phyloP scores from a whole-genome alignment of 1,140 invertebrate species.

The Nomia melanderi region DNA sequence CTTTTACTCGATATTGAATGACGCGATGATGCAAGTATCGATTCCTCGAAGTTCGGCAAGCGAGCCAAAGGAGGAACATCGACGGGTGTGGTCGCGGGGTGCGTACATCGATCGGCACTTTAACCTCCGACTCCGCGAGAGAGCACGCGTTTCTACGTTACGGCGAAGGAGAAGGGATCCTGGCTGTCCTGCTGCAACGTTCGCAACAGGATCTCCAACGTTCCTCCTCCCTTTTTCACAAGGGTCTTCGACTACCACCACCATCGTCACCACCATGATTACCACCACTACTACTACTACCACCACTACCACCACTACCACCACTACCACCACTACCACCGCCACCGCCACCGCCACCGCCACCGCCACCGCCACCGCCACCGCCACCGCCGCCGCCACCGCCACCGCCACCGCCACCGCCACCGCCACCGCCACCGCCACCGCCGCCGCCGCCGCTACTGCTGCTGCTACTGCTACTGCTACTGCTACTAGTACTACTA shows the following conservation, averaged over 20 bases:
- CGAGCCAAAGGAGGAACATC: conserved; percentile 60
- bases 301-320: too few species aligned
- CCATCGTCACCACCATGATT: too few species aligned
- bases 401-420: too few species aligned
- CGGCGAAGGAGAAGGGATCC: conserved; percentile 45
- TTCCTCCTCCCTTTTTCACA: conserved; percentile 29
- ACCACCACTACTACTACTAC: too few species aligned
- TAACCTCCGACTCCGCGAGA: conserved; percentile 46
- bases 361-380: background rate
- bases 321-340: conserved; percentile 4
- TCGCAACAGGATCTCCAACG: conserved; percentile 39
- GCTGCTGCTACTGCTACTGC: too few species aligned
- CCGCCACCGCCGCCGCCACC: background rate
- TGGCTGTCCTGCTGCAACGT: conserved; percentile 39
- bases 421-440: too few species aligned
- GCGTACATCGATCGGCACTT: conserved; percentile 67
- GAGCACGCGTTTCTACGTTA: conserved; percentile 50
- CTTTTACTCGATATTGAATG: conserved; percentile 36
- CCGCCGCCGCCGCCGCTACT: too few species aligned
- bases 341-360: too few species aligned
- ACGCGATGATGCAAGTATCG: conserved; percentile 58
- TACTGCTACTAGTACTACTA: background rate
- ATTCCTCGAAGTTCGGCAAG: conserved; percentile 63
- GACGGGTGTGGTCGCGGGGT: conserved; percentile 66
- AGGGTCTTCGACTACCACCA: conserved; percentile 17